Percentiles rank a stretch among this genome's conserved stretches.
phyloP scores from a whole-genome alignment of 2,113 vertebrate species.

The Rhinolophus sinicus region DNA sequence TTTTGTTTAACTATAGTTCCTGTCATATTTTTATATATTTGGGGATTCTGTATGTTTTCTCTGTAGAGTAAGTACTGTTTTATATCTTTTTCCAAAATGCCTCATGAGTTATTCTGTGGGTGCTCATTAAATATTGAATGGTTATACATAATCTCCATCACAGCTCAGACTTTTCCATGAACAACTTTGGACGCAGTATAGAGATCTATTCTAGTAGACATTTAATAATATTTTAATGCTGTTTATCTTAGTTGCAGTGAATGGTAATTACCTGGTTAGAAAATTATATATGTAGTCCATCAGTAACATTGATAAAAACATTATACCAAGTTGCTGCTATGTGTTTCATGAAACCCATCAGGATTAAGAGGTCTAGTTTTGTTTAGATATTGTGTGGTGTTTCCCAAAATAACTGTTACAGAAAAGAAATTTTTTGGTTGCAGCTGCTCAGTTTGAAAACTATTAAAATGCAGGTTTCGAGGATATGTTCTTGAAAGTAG shows the following conservation, averaged over 20 bases:
- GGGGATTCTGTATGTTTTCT: not conserved
- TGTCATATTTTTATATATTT: not conserved
- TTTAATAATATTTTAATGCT: conserved; percentile 7
- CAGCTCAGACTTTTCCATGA: not conserved
- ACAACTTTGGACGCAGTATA: not conserved
- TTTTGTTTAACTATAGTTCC: conserved; percentile 12
- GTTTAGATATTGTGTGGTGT: not conserved
- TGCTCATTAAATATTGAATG: not conserved
- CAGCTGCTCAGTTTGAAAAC: conserved; percentile 1
- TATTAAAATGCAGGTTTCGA: conserved; percentile 17
- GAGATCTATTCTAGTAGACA: not conserved
- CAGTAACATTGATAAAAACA: not conserved
- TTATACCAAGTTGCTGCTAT: not conserved
- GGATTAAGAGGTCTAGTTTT: conserved; percentile 35
- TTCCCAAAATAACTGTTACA: conserved; percentile 16
- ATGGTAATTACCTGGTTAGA: conserved; percentile 24
- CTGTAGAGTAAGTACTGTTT: not conserved
- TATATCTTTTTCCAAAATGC: not conserved
- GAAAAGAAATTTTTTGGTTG: not conserved
- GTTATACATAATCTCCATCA: not conserved
- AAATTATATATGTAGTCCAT: not conserved
- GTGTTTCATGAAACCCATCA: conserved; percentile 11
- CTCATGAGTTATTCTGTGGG: not conserved
- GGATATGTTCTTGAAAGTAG: conserved; percentile 24
- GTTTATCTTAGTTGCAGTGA: conserved; percentile 17